These are phyloP conservation scores for Drosophila sechellia DNA, from an alignment of 1,140 invertebrate genomes.

Conservation along the genomic window DNA sequence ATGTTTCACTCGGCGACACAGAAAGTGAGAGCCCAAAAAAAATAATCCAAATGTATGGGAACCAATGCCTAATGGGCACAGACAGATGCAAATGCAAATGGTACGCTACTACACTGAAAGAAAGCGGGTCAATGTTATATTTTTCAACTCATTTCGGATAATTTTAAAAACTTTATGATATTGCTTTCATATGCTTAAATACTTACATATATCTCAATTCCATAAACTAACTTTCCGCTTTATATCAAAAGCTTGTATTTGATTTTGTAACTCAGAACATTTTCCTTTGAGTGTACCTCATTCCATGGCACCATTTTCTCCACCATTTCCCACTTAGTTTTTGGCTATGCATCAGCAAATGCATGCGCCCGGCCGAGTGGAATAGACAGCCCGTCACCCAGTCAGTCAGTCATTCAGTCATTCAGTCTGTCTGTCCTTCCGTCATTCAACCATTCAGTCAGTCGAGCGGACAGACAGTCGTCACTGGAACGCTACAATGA, in stretches of 20 bases:
- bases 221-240: too few species aligned
- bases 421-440: slow-evolving; percentile 3
- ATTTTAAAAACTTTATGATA: too few species aligned
- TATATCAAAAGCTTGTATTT: too few species aligned
- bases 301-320: slow-evolving; percentile 28
- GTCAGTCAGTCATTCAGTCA: slow-evolving; percentile 13
- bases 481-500: slow-evolving; percentile 51
- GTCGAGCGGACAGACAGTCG: slow-evolving; percentile 33
- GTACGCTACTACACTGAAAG: slow-evolving; percentile 5
- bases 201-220: too few species aligned
- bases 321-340: slow-evolving; percentile 55
- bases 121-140: not conserved
- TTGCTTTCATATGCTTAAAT: too few species aligned
- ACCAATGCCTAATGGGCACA: slow-evolving; percentile 63
- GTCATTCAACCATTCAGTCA: slow-evolving; percentile 7
- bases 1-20: slow-evolving; percentile 59
- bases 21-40: slow-evolving; percentile 35
- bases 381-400: slow-evolving; percentile 68
- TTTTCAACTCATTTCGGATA: too few species aligned
- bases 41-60: slow-evolving; percentile 52
- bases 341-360: slow-evolving; percentile 59
- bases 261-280: not conserved
- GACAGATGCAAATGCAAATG: slow-evolving; percentile 47
- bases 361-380: slow-evolving; percentile 56
- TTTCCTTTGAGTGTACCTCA: slow-evolving; percentile 1